Percentiles rank a stretch among this genome's conserved stretches.
Evolutionary conservation across 2,888 invertebrate species (phyloP).

Genomic region (Lithophane socia): DNA sequence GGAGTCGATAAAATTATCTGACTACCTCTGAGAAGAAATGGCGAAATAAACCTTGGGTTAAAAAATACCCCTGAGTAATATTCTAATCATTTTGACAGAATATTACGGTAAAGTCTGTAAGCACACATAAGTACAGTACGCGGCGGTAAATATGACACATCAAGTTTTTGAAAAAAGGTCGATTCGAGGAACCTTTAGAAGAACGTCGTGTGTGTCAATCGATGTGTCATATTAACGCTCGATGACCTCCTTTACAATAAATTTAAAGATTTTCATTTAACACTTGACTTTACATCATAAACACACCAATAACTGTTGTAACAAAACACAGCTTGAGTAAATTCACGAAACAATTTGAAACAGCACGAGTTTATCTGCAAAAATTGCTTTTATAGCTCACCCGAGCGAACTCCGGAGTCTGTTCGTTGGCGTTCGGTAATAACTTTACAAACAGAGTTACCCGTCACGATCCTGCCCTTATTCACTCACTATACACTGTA

Average conservation of each 20-base stretch:
- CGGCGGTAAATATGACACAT: not conserved
- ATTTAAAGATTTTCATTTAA: slow-evolving; percentile 6
- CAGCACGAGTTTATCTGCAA: slow-evolving; percentile 50
- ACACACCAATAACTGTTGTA: slow-evolving; percentile 19
- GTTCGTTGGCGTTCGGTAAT: slow-evolving; percentile 72
- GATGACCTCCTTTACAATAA: not conserved
- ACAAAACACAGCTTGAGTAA: slow-evolving; percentile 28
- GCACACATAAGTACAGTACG: not conserved
- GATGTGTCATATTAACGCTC: not conserved
- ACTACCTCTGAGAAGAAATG: too few relatives aligned
- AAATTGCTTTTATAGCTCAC: slow-evolving; percentile 59
- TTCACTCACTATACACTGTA: slow-evolving; percentile 67
- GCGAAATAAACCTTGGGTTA: too few relatives aligned
- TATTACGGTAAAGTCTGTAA: not conserved
- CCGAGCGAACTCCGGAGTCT: slow-evolving; percentile 50
- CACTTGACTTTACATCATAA: slow-evolving; percentile 11
- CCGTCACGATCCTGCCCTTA: slow-evolving; percentile 69
- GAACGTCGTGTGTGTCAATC: not conserved
- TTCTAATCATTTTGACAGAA: not conserved
- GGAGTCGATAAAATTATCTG: not conserved
- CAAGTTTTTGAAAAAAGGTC: not conserved
- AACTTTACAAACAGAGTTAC: slow-evolving; percentile 75
- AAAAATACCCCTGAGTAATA: too few relatives aligned
- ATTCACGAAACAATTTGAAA: slow-evolving; percentile 53
- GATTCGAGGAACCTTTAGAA: not conserved